phyloP scores from a whole-genome alignment of 2,797 vertebrate genomes.

The Rhynchotus rufescens region DNA sequence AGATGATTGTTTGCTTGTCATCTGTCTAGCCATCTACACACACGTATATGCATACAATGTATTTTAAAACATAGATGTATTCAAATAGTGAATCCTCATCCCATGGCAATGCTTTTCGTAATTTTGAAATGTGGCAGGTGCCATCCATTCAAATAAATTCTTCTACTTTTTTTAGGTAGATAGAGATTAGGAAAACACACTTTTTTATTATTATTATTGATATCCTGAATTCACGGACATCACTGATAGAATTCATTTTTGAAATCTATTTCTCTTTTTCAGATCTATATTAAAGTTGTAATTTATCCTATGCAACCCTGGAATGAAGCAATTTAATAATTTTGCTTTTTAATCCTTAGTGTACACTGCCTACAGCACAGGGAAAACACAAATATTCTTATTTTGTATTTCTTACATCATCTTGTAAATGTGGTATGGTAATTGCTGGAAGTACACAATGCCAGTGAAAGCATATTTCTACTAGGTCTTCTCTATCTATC shows the following conservation, averaged over 20 bases:
- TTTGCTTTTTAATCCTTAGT: not conserved
- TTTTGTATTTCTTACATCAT: not conserved
- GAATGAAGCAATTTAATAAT: not conserved
- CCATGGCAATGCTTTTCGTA: not conserved
- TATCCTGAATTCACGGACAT: not conserved
- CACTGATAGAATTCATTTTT: not conserved
- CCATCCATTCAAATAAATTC: not conserved
- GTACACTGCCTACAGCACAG: not conserved
- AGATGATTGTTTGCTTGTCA: not conserved
- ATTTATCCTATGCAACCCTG: not conserved
- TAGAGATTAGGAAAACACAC: not conserved
- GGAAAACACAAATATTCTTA: not conserved
- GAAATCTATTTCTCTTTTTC: not conserved
- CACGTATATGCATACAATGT: accelerated
- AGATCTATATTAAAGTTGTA: not conserved
- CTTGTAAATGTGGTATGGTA: not conserved
- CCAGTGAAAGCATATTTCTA: not conserved
- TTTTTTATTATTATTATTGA: not conserved
- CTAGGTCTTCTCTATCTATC: not conserved
- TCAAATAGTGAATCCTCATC: not conserved
- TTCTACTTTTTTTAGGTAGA: not conserved
- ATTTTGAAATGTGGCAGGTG: not conserved
- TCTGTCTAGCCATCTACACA: not conserved
- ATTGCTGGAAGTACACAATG: not conserved
- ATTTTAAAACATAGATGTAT: not conserved